A percentile compares a stretch with the other conserved stretches of the same genome.
phyloP scores from a whole-genome alignment of 2,113 vertebrate genomes.

The Sinocyclocheilus anshuiensis region DNA sequence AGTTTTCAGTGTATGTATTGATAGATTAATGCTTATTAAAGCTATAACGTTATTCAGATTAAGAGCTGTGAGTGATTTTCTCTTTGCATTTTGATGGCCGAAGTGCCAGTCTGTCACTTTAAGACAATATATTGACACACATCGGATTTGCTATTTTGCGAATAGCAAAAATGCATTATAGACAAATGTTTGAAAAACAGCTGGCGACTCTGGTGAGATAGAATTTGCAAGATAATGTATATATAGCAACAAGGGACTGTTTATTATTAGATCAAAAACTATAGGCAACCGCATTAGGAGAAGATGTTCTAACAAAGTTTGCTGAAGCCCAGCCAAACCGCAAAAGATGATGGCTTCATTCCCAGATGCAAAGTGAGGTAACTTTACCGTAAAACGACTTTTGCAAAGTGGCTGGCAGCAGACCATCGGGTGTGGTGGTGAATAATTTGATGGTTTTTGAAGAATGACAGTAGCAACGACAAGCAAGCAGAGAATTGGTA shows the following conservation, averaged over 20 bases:
- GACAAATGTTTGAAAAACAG: no score
- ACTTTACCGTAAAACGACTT: conserved; percentile 30
- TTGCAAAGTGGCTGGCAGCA: neutral
- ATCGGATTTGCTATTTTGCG: no score
- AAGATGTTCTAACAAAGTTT: conserved; percentile 26
- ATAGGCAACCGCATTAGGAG: conserved; percentile 33
- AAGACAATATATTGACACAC: no score
- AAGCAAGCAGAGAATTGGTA: neutral
- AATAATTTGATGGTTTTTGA: neutral
- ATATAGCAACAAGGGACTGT: conserved; percentile 30
- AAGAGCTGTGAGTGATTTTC: no score
- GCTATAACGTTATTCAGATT: no score
- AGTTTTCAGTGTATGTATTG: no score
- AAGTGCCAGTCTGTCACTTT: no score
- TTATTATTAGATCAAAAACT: conserved; percentile 62
- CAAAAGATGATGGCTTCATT: conserved; percentile 42
- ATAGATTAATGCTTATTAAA: no score
- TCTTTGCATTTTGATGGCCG: no score
- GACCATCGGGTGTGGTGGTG: neutral
- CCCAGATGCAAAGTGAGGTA: conserved; percentile 24
- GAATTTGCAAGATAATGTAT: no score
- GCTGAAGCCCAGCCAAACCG: conserved; percentile 36
- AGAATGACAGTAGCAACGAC: neutral
- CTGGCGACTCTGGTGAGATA: no score
- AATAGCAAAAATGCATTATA: no score